These are phyloP conservation scores for Dolichopus griseipennis DNA, from an alignment of 2,888 invertebrate species.

Conservation along the genomic window DNA sequence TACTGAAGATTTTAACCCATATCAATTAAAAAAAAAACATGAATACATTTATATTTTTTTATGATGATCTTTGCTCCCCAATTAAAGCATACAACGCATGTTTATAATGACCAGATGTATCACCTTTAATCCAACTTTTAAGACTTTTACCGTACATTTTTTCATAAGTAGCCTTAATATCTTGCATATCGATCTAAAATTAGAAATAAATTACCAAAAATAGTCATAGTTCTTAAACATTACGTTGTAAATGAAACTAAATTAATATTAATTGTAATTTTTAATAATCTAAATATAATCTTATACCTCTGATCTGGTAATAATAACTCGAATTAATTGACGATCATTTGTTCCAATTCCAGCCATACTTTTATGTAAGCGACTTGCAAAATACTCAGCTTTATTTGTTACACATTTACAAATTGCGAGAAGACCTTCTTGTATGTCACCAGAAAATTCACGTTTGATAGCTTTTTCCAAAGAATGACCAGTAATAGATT, in stretches of 20 bases:
- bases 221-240: background rate
- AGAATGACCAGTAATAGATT: constrained; percentile 65
- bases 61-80: constrained; percentile 44
- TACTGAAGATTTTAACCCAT: too few relatives aligned
- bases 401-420: constrained; percentile 72
- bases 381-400: constrained; percentile 75
- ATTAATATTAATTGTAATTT: too few relatives aligned
- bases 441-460: constrained; percentile 75
- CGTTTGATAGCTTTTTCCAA: constrained; percentile 70
- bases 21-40: too few relatives aligned
- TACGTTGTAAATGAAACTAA: background rate
- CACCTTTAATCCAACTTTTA: constrained; percentile 72
- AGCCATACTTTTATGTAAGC: constrained; percentile 79
- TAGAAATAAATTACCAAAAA: background rate
- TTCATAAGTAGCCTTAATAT: constrained; percentile 72
- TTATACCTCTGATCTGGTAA: constrained; percentile 61
- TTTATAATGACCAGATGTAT: constrained; percentile 80
- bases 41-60: constrained; percentile 14
- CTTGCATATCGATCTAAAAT: constrained; percentile 63
- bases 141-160: constrained; percentile 65
- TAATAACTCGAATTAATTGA: constrained; percentile 73
- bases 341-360: constrained; percentile 83
- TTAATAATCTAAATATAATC: too few relatives aligned
- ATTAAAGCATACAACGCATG: constrained; percentile 68
- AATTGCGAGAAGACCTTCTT: constrained; percentile 71